Evolutionary conservation across 2,888 invertebrate genomes (phyloP).

Genomic region (Tryphoninae sp.): DNA sequence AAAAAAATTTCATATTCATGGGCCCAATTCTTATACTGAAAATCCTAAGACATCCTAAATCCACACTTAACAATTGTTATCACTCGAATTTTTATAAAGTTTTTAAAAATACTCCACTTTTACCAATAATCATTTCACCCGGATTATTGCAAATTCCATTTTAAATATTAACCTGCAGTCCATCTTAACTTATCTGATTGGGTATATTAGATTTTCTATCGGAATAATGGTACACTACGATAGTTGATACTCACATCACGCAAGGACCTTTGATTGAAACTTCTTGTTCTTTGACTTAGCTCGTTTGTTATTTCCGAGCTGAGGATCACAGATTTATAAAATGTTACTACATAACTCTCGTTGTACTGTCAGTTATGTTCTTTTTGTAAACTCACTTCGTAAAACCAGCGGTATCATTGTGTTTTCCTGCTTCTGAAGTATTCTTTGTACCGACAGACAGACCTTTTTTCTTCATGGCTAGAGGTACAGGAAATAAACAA

Average conservation of each 20-base stretch:
- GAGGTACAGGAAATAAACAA: background rate
- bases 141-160: background rate
- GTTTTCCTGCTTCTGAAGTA: background rate
- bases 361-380: background rate
- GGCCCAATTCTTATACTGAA: no score
- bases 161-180: no score
- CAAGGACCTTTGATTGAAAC: background rate
- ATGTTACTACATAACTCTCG: background rate
- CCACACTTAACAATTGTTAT: no score
- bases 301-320: background rate
- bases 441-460: background rate
- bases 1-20: no score
- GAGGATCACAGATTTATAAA: background rate
- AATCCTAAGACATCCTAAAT: no score
- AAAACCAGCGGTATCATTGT: background rate
- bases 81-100: no score
- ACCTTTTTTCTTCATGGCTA: constrained; percentile 53
- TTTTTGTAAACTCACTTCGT: constrained; percentile 11
- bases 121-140: background rate
- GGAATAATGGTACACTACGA: no score
- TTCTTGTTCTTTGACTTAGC: background rate
- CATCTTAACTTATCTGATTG: no score
- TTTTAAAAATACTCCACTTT: no score
- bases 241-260: no score
- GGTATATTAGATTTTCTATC: no score